A percentile compares a stretch with the other conserved stretches of the same genome.
These are phyloP conservation scores for Rhabdomys dilectus DNA, from an alignment of 2,113 vertebrate species.

Conservation along the genomic window DNA sequence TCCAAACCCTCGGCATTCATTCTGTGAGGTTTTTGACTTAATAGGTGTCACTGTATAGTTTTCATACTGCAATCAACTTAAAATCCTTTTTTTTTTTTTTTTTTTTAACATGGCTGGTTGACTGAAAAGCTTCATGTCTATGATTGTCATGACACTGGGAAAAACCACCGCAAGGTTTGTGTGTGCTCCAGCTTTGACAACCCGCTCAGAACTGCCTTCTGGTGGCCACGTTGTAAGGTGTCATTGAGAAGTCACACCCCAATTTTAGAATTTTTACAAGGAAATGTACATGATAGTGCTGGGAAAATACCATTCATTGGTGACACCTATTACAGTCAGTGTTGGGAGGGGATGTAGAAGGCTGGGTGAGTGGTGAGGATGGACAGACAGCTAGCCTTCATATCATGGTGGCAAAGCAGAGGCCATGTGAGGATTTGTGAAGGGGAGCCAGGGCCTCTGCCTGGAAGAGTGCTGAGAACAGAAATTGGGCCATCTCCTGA, in stretches of 20 bases:
- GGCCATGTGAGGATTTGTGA: not conserved
- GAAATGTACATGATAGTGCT: constrained; percentile 36
- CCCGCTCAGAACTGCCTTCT: constrained; percentile 30
- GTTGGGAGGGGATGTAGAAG: constrained; percentile 1
- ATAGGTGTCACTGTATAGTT: not conserved
- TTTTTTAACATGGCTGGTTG: constrained; percentile 32
- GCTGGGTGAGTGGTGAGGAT: not conserved
- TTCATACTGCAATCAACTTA: constrained; percentile 22
- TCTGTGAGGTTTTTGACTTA: not conserved
- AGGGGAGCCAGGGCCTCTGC: not conserved
- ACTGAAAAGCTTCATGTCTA: not conserved
- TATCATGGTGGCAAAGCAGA: not conserved
- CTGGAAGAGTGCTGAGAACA: not conserved
- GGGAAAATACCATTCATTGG: not conserved
- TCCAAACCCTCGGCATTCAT: not conserved
- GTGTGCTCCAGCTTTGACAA: not conserved
- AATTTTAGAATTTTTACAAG: constrained; percentile 47
- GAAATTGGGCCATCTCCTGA: not conserved
- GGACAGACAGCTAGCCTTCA: not conserved
- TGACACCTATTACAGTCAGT: constrained; percentile 26
- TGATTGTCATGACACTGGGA: not conserved
- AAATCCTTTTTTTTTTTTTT: constrained; percentile 49
- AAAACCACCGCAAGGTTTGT: not conserved
- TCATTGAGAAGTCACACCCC: constrained; percentile 9
- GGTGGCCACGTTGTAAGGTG: constrained; percentile 1